Evolutionary conservation across 2,888 invertebrate species (phyloP), one percentile per base, ranked within the genome.

Genomic region (Eupithecia tripunctaria): DNA sequence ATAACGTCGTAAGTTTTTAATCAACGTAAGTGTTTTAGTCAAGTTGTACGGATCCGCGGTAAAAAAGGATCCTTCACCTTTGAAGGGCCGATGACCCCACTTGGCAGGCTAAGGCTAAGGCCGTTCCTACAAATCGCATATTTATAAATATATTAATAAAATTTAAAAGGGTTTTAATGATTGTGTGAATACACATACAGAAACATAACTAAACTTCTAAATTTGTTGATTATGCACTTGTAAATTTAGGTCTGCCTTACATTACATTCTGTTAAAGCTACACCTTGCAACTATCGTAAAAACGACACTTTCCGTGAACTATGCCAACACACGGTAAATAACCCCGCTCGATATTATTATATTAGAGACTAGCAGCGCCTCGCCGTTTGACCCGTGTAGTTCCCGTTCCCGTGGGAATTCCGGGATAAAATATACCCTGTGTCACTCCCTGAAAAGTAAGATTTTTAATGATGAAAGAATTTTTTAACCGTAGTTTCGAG

Each of bases 41-140:
- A 67, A 36, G 66, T 71, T 66, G 59, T 18, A 72, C 62, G 47
- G 21, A 67, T 15, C 62, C 18, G 59, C 32, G 41, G 43, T 41
- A 38, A 65, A 59, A 63, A 56, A 59, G 69, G 71, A 78, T 78
- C 72, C 69, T 68, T 73, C 70, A 78, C 76, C 78, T 78, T 72
- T 75, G 74, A 27, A 76, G 60, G 77, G 75, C 56, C 79, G 65
- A 38, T 72, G 75, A 72, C 77, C 77, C 66, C 64, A 66, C 70
- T 65, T 68, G 36, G 60, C 29, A n/a, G 12, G 25, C 56, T 14
- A 56, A 25, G 69, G 74, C 67, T 73, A 67, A 72, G 63, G 63
- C 56, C 65, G 62, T 76, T 76, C 56, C 71, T 38, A 60, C 6
- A 32, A 32, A 32, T 29, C 41, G 25, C 59, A 64, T n/a, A n/a